Base-by-base conservation (phyloP, 1,140 invertebrate species). In the Anastatus disparis region DNA sequence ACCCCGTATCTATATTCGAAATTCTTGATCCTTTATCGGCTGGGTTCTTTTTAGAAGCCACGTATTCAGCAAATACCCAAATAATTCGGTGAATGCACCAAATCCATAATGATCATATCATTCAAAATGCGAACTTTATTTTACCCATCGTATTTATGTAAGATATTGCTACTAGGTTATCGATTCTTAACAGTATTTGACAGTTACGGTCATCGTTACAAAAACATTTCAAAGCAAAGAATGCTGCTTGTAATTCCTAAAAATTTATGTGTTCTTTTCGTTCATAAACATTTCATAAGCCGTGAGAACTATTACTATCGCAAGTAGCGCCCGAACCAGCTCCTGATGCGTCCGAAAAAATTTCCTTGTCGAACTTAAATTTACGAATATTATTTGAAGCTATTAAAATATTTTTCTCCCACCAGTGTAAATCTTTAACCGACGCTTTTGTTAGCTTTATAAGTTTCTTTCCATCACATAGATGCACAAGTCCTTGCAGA, bases 181-280 rank as follows among this genome's bases (percentile, higher is more conserved):
- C n/a, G n/a, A n/a, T 71, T 26, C 75, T 29, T 15, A 77, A 44
- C 6, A 77, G 48, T 17, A 77, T 61, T 40, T 31, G 26, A 31
- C 42, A 27, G 20, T 62, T 31, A 17, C 15, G 1, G 1, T 38
- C 8, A 17, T 31, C 22, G 17, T 7, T 13, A 9, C 15, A 10
- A 10, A 56, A 56, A 38, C 22, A 35, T 38, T 62, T 62, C 17
- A 62, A 31, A 2, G 42, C 42, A 8, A 48, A n/a, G 24, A 24
- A 31, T 2, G 24, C 44, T 12, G 59, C 42, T 31, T 29, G 8
- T 2, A 62, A 20, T 40, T 62, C 59, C 9, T 24, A 9, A 24
- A 29, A 62, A 20, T 62, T 62, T 2, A 62, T 62, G 27, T 62
- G 59, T 3, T 20, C 10, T 10, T 1, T 2, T 46, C 7, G 31